Base-by-base conservation (phyloP, 1,140 invertebrate species). In the Hypsibius dujardini region DNA sequence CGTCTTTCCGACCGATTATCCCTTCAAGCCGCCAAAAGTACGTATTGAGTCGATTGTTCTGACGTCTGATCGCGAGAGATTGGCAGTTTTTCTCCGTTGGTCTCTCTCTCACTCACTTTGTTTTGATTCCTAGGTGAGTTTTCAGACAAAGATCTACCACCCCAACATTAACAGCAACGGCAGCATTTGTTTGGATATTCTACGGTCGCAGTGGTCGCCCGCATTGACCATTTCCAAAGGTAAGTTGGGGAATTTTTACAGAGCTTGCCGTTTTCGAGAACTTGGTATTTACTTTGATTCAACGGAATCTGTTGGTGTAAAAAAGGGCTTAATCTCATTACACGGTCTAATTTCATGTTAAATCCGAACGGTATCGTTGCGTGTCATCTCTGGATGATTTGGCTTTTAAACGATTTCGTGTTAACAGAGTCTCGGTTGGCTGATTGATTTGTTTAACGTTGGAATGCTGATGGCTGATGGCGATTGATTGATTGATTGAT, bases 121-220 rank as follows among this genome's bases (percentile, higher is more conserved):
- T 12, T 15, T 42, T 67, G 50, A 56, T 67, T 67, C 3, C 12
- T 67, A 67, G 62, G 62, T 67, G 45, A 47, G 40, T 72, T 98
- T 98, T 84, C 96, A 93, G 82, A 98, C 95, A 81, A 89, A 92
- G 85, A 98, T 98, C 82, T 98, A 98, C 85, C 95, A 98, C 85
- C 95, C 95, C 79, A 98, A 98, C 85, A 98, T 98, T 84, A 97
- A 97, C 87, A 95, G 91, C 86, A 97, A 97, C 87, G 95, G 95
- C 85, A 93, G 90, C 84, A 97, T 98, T 86, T 98, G 95, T 85
- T 86, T 98, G 82, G 95, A 98, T 84, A 98, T 98, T 84, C 86
- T 98, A 83, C 87, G 92, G 84, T 90, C 92, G 84, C 92, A 98
- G 81, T 98, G 95, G 95, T 96, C 93, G 78, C 94, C 95, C 78